Evolutionary conservation across 2,113 vertebrate species (phyloP).

Genomic region (Cnemophilus loriae): DNA sequence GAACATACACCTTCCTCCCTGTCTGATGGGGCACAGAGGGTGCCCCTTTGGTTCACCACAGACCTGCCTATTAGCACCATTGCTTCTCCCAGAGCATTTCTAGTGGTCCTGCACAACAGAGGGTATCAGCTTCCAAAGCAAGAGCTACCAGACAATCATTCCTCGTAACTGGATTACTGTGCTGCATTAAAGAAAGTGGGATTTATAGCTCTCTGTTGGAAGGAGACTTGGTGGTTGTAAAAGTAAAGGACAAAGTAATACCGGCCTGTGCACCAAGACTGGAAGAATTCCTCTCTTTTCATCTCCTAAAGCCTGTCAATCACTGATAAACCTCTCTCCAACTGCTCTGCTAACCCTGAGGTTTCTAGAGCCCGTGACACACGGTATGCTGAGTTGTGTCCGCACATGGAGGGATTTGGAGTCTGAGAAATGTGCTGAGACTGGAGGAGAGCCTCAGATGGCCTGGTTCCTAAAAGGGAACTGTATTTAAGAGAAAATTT

Average conservation of each 20-base stretch:
- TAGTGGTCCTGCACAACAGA: not conserved
- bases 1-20: not conserved
- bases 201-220: not conserved
- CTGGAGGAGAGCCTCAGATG: not conserved
- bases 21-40: not conserved
- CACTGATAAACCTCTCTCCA: not conserved
- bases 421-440: not conserved
- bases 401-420: fast-evolving
- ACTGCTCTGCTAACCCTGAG: not conserved
- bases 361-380: not conserved
- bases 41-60: not conserved
- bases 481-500: not conserved
- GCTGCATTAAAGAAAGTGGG: not conserved
- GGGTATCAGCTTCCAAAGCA: not conserved
- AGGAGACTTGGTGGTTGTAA: not conserved
- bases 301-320: not conserved
- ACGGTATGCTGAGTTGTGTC: not conserved
- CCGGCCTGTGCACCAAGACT: not conserved
- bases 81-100: not conserved
- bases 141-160: not conserved
- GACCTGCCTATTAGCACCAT: not conserved
- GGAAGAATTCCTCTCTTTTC: not conserved
- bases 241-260: not conserved
- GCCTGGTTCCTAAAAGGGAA: not conserved
- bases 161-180: not conserved